phyloP scores from a whole-genome alignment of 2,113 vertebrate species.

The Astatoreochromis straeleni region DNA sequence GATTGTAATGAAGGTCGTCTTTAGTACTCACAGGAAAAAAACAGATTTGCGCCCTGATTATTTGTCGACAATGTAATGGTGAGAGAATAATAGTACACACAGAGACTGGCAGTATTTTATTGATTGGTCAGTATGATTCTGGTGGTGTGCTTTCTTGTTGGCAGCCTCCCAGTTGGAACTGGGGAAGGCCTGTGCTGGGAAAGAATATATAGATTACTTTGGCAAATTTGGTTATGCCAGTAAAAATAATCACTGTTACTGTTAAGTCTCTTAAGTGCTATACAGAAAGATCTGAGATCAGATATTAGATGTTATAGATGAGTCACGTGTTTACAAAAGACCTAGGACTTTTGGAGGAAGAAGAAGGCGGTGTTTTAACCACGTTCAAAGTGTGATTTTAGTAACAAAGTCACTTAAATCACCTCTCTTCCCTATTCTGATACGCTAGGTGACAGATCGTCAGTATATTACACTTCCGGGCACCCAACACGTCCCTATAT shows the following conservation, averaged over 20 bases:
- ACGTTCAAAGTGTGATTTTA: not conserved
- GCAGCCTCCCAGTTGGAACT: not conserved
- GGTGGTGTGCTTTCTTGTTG: not conserved
- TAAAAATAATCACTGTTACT: not conserved
- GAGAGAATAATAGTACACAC: not conserved
- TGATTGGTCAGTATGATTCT: not conserved
- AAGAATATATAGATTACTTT: not conserved
- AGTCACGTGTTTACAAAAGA: not conserved
- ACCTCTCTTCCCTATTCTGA: not conserved
- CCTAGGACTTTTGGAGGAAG: not conserved
- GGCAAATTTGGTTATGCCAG: not conserved
- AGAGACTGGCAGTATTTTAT: not conserved
- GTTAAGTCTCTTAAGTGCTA: not conserved
- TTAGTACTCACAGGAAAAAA: not conserved
- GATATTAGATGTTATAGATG: not conserved
- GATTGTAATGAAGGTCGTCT: not conserved
- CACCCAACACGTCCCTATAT: not conserved
- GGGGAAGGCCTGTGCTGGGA: not conserved
- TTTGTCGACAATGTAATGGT: not conserved
- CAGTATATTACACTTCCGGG: not conserved
- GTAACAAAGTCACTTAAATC: not conserved
- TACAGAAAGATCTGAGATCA: not conserved
- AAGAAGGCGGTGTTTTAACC: not conserved
- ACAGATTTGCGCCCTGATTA: not conserved
- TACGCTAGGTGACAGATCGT: not conserved